Percentiles rank a stretch among this genome's conserved stretches.
Evolutionary conservation across 2,113 vertebrate genomes (phyloP).

Genomic region (western clawed frog (Xenopus tropicalis)): UCB_Xtro_10.0 CM004443.2:152534501-152535000

Average conservation of each 20-base stretch:
- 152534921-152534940: no score
- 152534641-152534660: neutral
- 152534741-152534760: conserved; percentile 6
- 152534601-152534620: neutral
- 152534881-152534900: neutral
- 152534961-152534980: no score
- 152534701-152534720: neutral
- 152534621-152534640: neutral
- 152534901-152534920: no score
- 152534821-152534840: conserved; percentile 40
- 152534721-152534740: conserved; percentile 10
- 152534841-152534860: conserved; percentile 23
- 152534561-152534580: neutral
- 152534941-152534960: no score
- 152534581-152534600: neutral
- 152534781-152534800: conserved; percentile 17
- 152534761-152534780: conserved; percentile 36
- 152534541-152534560: neutral
- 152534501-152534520: no score
- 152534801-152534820: conserved; percentile 27
- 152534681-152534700: neutral
- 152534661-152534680: conserved; percentile 13
- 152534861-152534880: neutral
- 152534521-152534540: no score
- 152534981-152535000: no score